These are phyloP conservation scores for Cheilosia soror DNA, from an alignment of 2,888 invertebrate genomes.

Conservation along the genomic window DNA sequence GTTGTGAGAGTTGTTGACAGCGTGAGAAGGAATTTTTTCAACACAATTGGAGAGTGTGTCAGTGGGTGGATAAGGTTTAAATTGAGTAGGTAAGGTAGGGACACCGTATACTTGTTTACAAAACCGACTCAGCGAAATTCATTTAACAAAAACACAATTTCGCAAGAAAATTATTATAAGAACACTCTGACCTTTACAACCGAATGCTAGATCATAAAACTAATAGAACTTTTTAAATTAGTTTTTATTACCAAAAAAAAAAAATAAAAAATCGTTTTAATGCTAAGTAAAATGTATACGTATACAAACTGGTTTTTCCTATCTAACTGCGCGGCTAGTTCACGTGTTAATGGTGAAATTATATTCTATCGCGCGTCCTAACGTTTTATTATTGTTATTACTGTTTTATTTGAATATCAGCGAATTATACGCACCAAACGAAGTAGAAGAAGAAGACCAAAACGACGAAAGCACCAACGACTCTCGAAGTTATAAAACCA, in stretches of 20 bases:
- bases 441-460: too few relatives aligned
- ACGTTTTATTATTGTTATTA: slow-evolving; percentile 61
- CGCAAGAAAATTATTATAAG: neutral
- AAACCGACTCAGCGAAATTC: too few relatives aligned
- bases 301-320: neutral
- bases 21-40: neutral
- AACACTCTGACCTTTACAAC: neutral
- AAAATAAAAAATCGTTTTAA: slow-evolving; percentile 13
- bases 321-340: slow-evolving; percentile 33
- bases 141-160: neutral
- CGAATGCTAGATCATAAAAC: slow-evolving; percentile 14
- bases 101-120: too few relatives aligned
- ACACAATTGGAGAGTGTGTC: neutral
- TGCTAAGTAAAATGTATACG: slow-evolving; percentile 2
- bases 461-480: slow-evolving; percentile 14
- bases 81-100: too few relatives aligned
- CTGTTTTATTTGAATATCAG: slow-evolving; percentile 69
- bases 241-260: slow-evolving; percentile 34
- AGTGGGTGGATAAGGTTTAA: neutral
- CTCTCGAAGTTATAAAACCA: slow-evolving; percentile 38
- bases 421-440: slow-evolving; percentile 10
- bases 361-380: slow-evolving; percentile 32
- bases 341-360: slow-evolving; percentile 51
- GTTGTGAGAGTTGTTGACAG: neutral
- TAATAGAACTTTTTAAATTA: slow-evolving; percentile 58